phyloP scores from a whole-genome alignment of 1,140 invertebrate species.

The Caenorhabditis brenneri region DNA sequence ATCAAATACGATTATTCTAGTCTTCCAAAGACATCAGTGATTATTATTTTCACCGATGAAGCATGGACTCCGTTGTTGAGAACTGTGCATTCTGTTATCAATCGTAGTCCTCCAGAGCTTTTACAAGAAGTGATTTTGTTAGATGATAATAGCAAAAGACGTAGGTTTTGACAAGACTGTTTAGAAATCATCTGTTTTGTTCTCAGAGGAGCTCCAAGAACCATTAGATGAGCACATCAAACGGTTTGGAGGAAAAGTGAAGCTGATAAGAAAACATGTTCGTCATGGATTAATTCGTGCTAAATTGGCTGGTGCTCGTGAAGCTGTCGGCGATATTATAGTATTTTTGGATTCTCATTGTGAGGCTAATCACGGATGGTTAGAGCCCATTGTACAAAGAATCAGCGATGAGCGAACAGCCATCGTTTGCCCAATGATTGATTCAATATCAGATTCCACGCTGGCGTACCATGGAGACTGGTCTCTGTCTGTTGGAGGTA shows the following conservation, averaged over 20 bases:
- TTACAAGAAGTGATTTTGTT: constrained; percentile 85
- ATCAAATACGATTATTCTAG: constrained; percentile 62
- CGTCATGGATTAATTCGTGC: constrained; percentile 84
- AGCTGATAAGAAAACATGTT: constrained; percentile 74
- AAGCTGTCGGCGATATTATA: constrained; percentile 82
- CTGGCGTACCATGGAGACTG: constrained; percentile 79
- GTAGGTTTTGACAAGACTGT: constrained; percentile 69
- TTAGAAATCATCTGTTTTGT: not conserved
- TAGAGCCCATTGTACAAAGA: constrained; percentile 83
- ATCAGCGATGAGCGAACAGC: constrained; percentile 81
- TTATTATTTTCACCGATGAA: constrained; percentile 89
- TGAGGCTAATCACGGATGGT: constrained; percentile 83
- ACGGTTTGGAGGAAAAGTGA: constrained; percentile 74
- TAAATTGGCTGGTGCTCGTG: constrained; percentile 80
- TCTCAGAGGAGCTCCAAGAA: constrained; percentile 78
- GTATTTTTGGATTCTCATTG: constrained; percentile 96
- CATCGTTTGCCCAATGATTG: constrained; percentile 88
- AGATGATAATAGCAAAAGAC: constrained; percentile 84
- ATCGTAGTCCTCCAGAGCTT: constrained; percentile 78
- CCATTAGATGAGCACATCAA: constrained; percentile 81
- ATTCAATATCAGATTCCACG: constrained; percentile 85
- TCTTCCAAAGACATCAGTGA: constrained; percentile 76
- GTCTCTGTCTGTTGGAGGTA: constrained; percentile 75
- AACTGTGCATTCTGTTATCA: constrained; percentile 86
- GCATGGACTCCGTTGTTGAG: constrained; percentile 82